Evolutionary conservation across 2,797 vertebrate species (phyloP).

Genomic region (Clarias pachynema): DNA sequence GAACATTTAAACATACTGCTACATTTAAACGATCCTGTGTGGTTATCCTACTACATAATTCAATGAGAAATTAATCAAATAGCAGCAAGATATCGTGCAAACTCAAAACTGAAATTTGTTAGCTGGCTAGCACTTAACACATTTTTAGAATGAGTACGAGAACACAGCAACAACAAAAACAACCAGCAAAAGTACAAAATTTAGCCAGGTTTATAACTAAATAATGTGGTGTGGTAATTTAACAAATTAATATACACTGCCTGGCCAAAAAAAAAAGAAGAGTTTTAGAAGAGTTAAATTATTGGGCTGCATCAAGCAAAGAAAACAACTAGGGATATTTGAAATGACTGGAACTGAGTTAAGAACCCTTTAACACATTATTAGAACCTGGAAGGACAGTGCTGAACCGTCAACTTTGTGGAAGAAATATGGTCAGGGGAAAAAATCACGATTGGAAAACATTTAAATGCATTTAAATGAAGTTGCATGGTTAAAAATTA

Average conservation of each 20-base stretch:
- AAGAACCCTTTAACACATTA: no score
- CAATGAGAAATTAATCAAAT: background rate
- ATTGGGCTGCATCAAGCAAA: no score
- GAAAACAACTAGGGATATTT: no score
- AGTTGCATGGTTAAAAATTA: no score
- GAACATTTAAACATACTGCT: background rate
- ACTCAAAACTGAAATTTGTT: background rate
- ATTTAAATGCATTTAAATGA: no score
- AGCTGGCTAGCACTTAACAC: background rate
- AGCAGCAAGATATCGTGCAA: background rate
- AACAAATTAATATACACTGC: background rate
- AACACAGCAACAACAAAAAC: background rate
- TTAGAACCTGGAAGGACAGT: no score
- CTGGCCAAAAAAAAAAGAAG: no score
- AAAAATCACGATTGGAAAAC: no score
- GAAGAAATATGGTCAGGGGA: no score
- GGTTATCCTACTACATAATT: background rate
- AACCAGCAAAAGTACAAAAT: background rate
- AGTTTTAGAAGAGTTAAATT: no score
- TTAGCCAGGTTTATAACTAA: background rate
- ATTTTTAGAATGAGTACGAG: background rate
- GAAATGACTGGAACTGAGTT: no score
- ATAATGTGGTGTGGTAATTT: background rate
- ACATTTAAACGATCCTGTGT: background rate
- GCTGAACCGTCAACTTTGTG: no score